Conservation (phyloP, 1,140 invertebrate genomes). For the Halotydeus destructor region DNA sequence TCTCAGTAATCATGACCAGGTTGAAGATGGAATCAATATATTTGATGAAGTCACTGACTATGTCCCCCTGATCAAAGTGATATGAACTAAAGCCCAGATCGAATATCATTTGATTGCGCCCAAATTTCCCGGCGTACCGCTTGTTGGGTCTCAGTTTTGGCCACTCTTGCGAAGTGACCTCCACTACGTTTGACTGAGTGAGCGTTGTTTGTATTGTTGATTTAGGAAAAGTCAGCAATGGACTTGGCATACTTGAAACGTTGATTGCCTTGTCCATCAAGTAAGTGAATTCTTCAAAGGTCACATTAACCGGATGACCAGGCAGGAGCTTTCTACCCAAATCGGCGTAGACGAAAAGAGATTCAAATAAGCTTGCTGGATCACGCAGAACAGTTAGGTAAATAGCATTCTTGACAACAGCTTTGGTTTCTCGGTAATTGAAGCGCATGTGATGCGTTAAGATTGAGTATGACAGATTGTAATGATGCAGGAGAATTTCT, state of each 20-base stretch:
- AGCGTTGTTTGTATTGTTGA: too few relatives aligned
- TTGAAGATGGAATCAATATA: slow-evolving; percentile 19
- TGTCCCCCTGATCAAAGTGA: slow-evolving; percentile 11
- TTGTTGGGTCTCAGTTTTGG: too few relatives aligned
- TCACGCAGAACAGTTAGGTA: slow-evolving; percentile 21
- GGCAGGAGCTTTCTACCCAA: slow-evolving; percentile 15
- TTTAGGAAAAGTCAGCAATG: too few relatives aligned
- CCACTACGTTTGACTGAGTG: slow-evolving; percentile 3
- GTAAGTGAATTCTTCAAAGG: too few relatives aligned
- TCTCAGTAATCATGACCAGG: slow-evolving; percentile 20
- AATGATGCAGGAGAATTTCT: slow-evolving; percentile 11
- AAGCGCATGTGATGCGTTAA: slow-evolving; percentile 19
- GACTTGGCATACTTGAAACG: too few relatives aligned
- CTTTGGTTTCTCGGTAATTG: slow-evolving; percentile 14
- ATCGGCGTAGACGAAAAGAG: slow-evolving; percentile 19
- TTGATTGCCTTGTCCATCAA: too few relatives aligned
- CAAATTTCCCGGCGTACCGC: slow-evolving; percentile 16
- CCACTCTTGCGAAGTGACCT: neutral
- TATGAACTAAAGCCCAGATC: slow-evolving; percentile 18
- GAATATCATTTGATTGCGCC: slow-evolving; percentile 22
- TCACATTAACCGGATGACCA: too few relatives aligned
- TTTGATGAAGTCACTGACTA: slow-evolving; percentile 11
- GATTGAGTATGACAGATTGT: too few relatives aligned
- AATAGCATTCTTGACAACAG: slow-evolving; percentile 18
- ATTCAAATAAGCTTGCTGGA: slow-evolving; percentile 21